Evolutionary conservation across 2,797 vertebrate genomes (phyloP).

Genomic region (Kryptolebias ocellatus): DNA sequence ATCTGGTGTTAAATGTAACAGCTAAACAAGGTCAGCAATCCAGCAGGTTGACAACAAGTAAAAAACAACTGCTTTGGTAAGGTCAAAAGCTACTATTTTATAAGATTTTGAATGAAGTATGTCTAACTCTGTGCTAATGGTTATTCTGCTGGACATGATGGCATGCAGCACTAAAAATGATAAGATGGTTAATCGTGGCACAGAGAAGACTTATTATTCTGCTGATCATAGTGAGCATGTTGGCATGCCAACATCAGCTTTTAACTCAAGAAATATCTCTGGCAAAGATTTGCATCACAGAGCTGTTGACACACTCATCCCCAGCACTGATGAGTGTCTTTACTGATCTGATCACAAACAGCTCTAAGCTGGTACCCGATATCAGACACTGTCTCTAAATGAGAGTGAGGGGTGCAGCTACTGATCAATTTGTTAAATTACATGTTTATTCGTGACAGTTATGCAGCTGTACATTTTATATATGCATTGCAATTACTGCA

Average conservation of each 20-base stretch:
- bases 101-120: too few species aligned
- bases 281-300: neutral
- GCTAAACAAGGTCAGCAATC: conserved; percentile 1
- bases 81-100: neutral
- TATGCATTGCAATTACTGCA: neutral
- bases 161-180: neutral
- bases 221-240: neutral
- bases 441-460: too few species aligned
- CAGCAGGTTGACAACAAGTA: conserved; percentile 3
- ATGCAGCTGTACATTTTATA: too few species aligned
- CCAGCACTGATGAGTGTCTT: neutral
- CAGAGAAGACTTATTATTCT: neutral
- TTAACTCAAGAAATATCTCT: neutral
- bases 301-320: neutral
- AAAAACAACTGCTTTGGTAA: neutral
- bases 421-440: too few species aligned
- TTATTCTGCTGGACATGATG: neutral
- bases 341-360: neutral
- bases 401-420: too few species aligned
- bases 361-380: neutral
- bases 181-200: neutral
- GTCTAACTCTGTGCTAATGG: too few species aligned
- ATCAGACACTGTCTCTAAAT: neutral
- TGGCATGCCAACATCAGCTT: neutral
- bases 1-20: neutral